Base-by-base conservation (phyloP, 2,888 invertebrate species). In the Lasius platythorax region DNA sequence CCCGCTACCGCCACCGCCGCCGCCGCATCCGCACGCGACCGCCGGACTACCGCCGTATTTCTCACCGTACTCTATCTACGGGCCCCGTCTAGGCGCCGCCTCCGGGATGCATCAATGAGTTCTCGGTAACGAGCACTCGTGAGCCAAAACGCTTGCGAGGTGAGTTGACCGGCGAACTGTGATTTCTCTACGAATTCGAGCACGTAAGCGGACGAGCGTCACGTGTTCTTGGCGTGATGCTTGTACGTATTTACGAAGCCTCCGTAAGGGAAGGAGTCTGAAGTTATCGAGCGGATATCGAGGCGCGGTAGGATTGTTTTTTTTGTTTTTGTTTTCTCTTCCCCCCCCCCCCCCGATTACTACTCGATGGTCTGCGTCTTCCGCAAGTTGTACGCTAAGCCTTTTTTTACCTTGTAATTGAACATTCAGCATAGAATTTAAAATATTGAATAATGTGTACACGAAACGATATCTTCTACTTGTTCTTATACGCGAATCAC, bases 31-130 rank as follows among this genome's bases (percentile, higher is more conserved):
- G 8, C 88, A 88, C 23, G 84, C 91, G 3, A 90, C 95, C 43
- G 95, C 98, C 12, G 97, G 97, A 30, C 95, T 98, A 90, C 97
- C 98, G 5, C 98, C 98, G 58, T 98, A 98, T 95, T 98, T 98
- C 94, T 98, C 98, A 1, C 98, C 98, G 40, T 98, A 98, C 95
- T 97, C 98, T 61, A 95, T 99, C 86, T 99, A 98, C 94, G 98
- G 96, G 5, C 98, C 98, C 53, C 96, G 98, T 93, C 96, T 98
- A 93, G 98, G 98, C 91, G 97, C 98, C 86, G 96, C 97, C 82
- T 96, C 97, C 93, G 96, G 97, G 93, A 97, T 97, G 96, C 97
- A 97, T 96, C 97, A 97, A 93, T 97, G 97, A 96, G 96, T 81
- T 58, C 73, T 33, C 53, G 43, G 75, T 46, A 37, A 15, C 43